A percentile compares a stretch with the other conserved stretches of the same genome.
Conservation (phyloP, 53 echinoderm and acorn worm genomes). For the Mesocentrotus franciscanus region DNA sequence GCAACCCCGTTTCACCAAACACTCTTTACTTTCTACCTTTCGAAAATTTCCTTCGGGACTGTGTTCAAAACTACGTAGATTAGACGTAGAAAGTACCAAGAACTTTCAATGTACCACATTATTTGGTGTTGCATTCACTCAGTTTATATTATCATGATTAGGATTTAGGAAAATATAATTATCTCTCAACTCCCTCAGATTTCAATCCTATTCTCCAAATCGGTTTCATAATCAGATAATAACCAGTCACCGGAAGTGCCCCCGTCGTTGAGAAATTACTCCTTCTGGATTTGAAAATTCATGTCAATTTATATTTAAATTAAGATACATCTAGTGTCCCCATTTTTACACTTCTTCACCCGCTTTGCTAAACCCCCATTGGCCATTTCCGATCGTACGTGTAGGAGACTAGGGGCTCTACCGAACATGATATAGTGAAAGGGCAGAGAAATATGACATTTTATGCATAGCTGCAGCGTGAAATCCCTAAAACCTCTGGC, state of each 20-base stretch:
- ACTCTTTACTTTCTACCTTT: too few relatives aligned
- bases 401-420: not conserved
- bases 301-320: conserved; percentile 11
- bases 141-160: too few relatives aligned
- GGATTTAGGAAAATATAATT: not conserved
- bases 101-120: too few relatives aligned
- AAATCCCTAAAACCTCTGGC: not conserved
- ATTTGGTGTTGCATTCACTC: too few relatives aligned
- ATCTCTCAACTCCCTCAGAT: not conserved
- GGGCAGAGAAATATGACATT: not conserved
- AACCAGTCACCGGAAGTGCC: not conserved
- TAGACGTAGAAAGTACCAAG: too few relatives aligned
- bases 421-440: not conserved
- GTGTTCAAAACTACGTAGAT: too few relatives aligned
- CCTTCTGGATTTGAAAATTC: not conserved
- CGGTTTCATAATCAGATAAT: not conserved
- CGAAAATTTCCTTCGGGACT: too few relatives aligned
- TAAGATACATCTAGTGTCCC: not conserved
- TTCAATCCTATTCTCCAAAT: not conserved
- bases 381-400: not conserved
- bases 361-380: not conserved
- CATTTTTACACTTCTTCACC: not conserved
- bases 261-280: not conserved
- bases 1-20: too few relatives aligned
- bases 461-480: not conserved